phyloP scores from a whole-genome alignment of 1,140 invertebrate genomes.

The Vollenhovia emeryi region DNA sequence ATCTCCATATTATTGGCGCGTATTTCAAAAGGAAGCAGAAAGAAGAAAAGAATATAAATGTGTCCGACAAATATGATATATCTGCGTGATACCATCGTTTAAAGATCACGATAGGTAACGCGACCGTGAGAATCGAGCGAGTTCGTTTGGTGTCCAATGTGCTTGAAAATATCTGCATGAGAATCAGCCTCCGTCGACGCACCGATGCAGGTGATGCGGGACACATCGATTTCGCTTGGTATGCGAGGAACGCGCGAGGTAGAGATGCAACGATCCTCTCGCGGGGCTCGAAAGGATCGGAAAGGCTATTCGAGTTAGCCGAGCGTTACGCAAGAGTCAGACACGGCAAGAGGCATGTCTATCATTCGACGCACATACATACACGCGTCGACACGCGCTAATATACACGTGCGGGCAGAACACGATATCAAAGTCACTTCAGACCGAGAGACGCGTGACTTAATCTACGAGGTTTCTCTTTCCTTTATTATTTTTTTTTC shows the following conservation, averaged over 20 bases:
- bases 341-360: constrained; percentile 41
- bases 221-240: constrained; percentile 43
- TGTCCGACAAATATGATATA: neutral
- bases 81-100: constrained; percentile 13
- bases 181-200: neutral
- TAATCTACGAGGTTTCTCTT: constrained; percentile 8
- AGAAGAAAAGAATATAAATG: neutral
- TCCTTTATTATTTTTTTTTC: neutral
- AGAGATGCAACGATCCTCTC: constrained; percentile 42
- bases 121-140: constrained; percentile 56
- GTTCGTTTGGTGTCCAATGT: constrained; percentile 3
- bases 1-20: neutral
- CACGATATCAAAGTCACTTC: constrained; percentile 33
- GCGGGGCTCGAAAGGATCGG: constrained; percentile 36
- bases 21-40: neutral
- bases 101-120: neutral
- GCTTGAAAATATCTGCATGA: constrained; percentile 33
- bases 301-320: constrained; percentile 13
- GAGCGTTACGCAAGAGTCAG: constrained; percentile 62
- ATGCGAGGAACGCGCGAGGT: constrained; percentile 3
- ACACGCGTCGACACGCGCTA: constrained; percentile 36
- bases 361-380: neutral
- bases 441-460: neutral
- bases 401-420: constrained; percentile 21
- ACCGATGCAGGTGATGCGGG: constrained; percentile 29